A percentile compares a stretch with the other conserved stretches of the same genome.
phyloP scores from a whole-genome alignment of 2,888 invertebrate genomes.

The Euproctis similis region DNA sequence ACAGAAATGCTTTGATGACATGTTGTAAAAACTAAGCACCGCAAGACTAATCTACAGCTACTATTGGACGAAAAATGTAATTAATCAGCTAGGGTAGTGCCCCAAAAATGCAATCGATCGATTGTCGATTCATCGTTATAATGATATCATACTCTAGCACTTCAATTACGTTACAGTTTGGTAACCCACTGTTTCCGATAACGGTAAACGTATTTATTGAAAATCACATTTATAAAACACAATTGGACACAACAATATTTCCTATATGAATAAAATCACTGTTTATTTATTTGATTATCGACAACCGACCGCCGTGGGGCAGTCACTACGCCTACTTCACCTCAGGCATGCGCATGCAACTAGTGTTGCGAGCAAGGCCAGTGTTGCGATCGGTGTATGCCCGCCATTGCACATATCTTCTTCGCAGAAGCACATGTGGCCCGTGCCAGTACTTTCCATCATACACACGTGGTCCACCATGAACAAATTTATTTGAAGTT shows the following conservation, averaged over 20 bases:
- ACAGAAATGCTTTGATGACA: too few relatives aligned
- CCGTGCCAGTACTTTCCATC: slow-evolving; percentile 98
- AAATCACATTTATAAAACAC: slow-evolving; percentile 1
- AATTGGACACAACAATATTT: slow-evolving; percentile 6
- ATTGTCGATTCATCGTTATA: slow-evolving; percentile 27
- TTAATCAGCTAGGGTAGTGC: slow-evolving; percentile 48
- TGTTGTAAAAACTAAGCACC: slow-evolving; percentile 60
- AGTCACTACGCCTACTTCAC: slow-evolving; percentile 59
- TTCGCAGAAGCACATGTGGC: slow-evolving; percentile 99
- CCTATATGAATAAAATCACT: slow-evolving; percentile 9
- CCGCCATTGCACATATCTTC: slow-evolving; percentile 93
- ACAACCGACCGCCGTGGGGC: slow-evolving; percentile 39
- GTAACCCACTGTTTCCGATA: slow-evolving; percentile 9
- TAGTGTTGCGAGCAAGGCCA: slow-evolving; percentile 44
- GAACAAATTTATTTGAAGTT: slow-evolving; percentile 95
- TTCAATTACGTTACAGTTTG: slow-evolving; percentile 19
- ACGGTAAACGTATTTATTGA: slow-evolving; percentile 12
- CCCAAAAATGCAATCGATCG: slow-evolving; percentile 44
- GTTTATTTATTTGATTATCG: slow-evolving; percentile 17
- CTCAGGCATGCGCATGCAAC: slow-evolving; percentile 69
- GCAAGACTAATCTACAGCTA: slow-evolving; percentile 51
- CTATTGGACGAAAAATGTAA: slow-evolving; percentile 67
- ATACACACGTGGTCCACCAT: slow-evolving; percentile 99
- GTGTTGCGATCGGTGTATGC: slow-evolving; percentile 35
- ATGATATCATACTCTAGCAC: slow-evolving; percentile 15